Conservation (phyloP, 2,113 vertebrate genomes). For the human region DNA sequence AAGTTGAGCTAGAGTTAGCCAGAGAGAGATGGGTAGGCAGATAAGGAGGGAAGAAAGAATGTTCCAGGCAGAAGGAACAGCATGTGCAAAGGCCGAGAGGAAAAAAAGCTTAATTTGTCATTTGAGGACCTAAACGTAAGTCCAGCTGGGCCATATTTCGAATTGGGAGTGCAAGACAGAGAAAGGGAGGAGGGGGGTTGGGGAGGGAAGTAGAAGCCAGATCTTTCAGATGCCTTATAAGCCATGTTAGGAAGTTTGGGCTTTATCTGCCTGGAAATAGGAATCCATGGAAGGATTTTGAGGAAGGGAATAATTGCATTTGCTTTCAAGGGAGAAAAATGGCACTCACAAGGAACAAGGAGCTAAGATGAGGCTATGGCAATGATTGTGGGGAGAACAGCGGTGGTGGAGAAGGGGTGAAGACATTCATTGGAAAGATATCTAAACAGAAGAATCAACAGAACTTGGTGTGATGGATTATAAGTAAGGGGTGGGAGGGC, state of each 20-base stretch:
- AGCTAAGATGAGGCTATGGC: background rate
- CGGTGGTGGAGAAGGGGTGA: background rate
- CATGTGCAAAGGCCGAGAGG: background rate
- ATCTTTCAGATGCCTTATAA: background rate
- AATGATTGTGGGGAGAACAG: background rate
- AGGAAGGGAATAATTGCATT: background rate
- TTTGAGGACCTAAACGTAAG: background rate
- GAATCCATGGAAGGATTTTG: background rate
- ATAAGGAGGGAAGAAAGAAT: background rate
- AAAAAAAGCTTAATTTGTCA: background rate
- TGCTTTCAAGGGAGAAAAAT: background rate
- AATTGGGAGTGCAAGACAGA: background rate
- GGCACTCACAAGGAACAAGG: background rate
- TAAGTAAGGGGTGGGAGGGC: background rate
- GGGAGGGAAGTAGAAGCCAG: background rate
- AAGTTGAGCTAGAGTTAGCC: background rate
- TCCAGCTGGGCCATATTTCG: no score
- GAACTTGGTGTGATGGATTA: background rate
- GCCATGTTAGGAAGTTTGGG: background rate
- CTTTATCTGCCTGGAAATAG: background rate
- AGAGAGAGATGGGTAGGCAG: background rate
- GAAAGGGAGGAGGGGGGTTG: background rate
- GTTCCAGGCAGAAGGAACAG: background rate
- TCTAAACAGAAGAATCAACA: background rate
- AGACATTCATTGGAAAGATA: background rate